A percentile compares a stretch with the other conserved stretches of the same genome.
Conservation (phyloP, 30 jellyfish, hydroid and myxozoan genomes). For the Turritopsis rubra region DNA sequence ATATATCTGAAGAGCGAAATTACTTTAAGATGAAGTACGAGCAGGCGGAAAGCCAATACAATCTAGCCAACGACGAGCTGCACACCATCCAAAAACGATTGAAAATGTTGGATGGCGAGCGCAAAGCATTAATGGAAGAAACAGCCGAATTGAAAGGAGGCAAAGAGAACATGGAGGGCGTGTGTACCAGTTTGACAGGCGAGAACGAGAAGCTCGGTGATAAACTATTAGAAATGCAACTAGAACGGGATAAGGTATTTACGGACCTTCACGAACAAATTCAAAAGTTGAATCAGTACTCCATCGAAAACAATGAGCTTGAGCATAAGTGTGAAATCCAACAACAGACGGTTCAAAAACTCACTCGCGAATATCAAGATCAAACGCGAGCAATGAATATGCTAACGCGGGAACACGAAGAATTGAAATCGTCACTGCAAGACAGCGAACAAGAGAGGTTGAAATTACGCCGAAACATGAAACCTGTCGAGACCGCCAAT, state of each 20-base stretch:
- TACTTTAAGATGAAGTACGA: conserved; percentile 49
- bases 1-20: conserved; percentile 53
- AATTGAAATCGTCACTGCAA: conserved; percentile 44
- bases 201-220: conserved; percentile 62
- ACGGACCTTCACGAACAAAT: conserved; percentile 57
- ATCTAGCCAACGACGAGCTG: conserved; percentile 65
- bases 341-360: conserved; percentile 39
- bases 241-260: conserved; percentile 57
- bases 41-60: conserved; percentile 58
- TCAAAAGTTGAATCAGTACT: conserved; percentile 23
- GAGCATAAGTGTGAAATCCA: conserved; percentile 50
- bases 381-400: conserved; percentile 64
- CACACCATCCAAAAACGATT: conserved; percentile 55
- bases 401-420: conserved; percentile 69
- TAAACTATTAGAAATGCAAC: conserved; percentile 43
- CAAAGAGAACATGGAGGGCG: conserved; percentile 58
- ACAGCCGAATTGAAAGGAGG: conserved; percentile 66
- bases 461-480: conserved; percentile 46
- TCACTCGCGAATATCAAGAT: conserved; percentile 68
- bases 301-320: conserved; percentile 37
- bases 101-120: conserved; percentile 52
- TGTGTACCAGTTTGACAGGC: conserved; percentile 54
- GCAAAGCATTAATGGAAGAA: conserved; percentile 57
- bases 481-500: conserved; percentile 58
- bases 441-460: conserved; percentile 59